These are phyloP conservation scores for Tanytarsus gracilentus DNA, from an alignment of 2,888 invertebrate genomes.

Conservation along the genomic window DNA sequence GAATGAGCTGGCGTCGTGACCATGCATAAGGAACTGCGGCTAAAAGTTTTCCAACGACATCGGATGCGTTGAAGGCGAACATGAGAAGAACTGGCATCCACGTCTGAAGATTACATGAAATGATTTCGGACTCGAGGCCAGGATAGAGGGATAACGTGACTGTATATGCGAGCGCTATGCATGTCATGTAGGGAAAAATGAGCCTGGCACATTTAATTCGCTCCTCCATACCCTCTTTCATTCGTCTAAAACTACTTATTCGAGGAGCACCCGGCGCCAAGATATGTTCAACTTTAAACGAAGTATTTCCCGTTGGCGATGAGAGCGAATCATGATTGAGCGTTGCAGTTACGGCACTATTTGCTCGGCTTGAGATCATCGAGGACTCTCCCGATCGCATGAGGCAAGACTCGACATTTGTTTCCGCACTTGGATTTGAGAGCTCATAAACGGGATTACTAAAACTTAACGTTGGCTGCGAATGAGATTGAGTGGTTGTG, in stretches of 20 bases:
- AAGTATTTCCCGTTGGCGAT: constrained; percentile 32
- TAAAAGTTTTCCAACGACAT: constrained; percentile 60
- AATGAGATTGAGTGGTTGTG: constrained; percentile 41
- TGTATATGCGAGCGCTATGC: constrained; percentile 80
- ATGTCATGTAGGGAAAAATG: constrained; percentile 85
- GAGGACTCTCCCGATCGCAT: constrained; percentile 37
- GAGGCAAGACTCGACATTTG: constrained; percentile 41
- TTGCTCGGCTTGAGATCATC: constrained; percentile 30
- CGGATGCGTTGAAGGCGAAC: constrained; percentile 79
- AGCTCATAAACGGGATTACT: constrained; percentile 80
- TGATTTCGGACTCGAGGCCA: constrained; percentile 81
- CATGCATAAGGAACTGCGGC: constrained; percentile 75
- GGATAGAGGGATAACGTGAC: constrained; percentile 84
- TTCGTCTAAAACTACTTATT: constrained; percentile 36
- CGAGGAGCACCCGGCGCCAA: constrained; percentile 40
- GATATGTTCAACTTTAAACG: constrained; percentile 43
- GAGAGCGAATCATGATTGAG: constrained; percentile 37
- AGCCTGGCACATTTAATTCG: constrained; percentile 55
- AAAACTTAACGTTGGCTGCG: constrained; percentile 60
- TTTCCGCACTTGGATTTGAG: constrained; percentile 46
- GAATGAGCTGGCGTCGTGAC: constrained; percentile 68
- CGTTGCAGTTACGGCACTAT: constrained; percentile 15
- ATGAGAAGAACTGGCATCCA: constrained; percentile 92
- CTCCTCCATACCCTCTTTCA: constrained; percentile 10
- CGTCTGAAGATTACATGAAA: constrained; percentile 68